Evolutionary conservation across 1,140 invertebrate species (phyloP), one percentile per base, ranked within the genome.

Genomic region (Penaeus japonicus): DNA sequence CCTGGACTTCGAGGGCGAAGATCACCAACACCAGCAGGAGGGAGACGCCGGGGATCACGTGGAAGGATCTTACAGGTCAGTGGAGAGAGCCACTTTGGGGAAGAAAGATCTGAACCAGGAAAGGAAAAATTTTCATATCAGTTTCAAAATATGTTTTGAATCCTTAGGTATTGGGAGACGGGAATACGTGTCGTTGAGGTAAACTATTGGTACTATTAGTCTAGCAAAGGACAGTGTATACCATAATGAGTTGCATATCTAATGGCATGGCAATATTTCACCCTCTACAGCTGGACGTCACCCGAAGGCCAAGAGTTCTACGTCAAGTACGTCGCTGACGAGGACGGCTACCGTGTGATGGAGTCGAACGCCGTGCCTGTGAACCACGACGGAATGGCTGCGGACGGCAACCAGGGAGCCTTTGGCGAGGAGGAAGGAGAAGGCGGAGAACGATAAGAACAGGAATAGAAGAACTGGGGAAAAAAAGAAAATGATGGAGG

Each of bases 341-440:
- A 55, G 1, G n/a, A 81, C 79, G 79, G 79, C 20, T 81, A 81
- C 79, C 79, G 79, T 15, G 79, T 81, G 39, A 1, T 81, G 17
- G 79, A 81, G 39, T 81, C 79, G 39, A 81, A 81, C 79, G 79
- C 79, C 47, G 79, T 81, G 17, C 79, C 79, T 53, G 47, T 54
- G 39, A 81, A 35, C 79, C 15, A 18, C 47, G 39, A 54, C 79
- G 79, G 79, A 27, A 55, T 24, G 0, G 4, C 17, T 15, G 79
- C 79, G 39, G 27, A 81, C 79, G 79, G 79, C 39, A 24, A 15
- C 18, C 79, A 81, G 79, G 79, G 79, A n/a, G 47, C 79, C 79
- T 81, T 81, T 53, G 20, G 18, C n/a, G 47, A 35, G 39, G 79
- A 81, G 79, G 79, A 81, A 24, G 53, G 30, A 35, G 18, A 54